phyloP scores from a whole-genome alignment of 2,888 invertebrate genomes.

The Andrena camellia region DNA sequence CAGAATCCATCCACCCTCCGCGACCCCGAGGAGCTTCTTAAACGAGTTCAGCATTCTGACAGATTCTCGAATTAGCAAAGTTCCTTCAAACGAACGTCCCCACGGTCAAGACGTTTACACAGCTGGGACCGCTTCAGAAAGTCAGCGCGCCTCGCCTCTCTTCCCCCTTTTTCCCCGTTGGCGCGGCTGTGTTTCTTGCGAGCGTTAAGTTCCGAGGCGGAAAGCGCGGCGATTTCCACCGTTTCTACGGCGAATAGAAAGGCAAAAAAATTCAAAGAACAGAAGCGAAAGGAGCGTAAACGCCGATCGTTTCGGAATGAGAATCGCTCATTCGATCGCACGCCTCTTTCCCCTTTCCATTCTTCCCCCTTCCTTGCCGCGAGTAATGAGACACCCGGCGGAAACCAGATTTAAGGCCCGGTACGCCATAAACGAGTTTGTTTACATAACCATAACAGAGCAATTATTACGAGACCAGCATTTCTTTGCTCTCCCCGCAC shows the following conservation, averaged over 20 bases:
- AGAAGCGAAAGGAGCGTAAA: constrained; percentile 50
- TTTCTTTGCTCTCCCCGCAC: constrained; percentile 3
- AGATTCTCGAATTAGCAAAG: constrained; percentile 54
- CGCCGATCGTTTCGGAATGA: constrained; percentile 50
- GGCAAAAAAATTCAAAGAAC: constrained; percentile 13
- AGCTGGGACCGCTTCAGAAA: constrained; percentile 34
- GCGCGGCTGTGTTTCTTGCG: constrained; percentile 34
- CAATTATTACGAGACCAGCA: constrained; percentile 57
- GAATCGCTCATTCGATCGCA: constrained; percentile 29
- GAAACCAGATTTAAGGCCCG: constrained; percentile 47
- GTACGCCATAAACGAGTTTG: constrained; percentile 54
- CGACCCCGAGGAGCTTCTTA: constrained; percentile 1
- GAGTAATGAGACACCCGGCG: constrained; percentile 42
- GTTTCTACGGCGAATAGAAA: constrained; percentile 33
- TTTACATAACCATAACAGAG: constrained; percentile 66
- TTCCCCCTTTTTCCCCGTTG: neutral
- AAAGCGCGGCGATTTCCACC: constrained; percentile 19
- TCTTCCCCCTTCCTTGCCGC: constrained; percentile 49
- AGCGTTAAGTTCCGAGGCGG: constrained; percentile 29
- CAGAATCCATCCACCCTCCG: neutral
- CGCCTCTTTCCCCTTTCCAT: constrained; percentile 49
- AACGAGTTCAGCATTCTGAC: constrained; percentile 26
- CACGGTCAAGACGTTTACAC: constrained; percentile 28
- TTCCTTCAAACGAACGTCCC: constrained; percentile 35
- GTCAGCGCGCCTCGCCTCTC: constrained; percentile 15